Evolutionary conservation across 2,888 invertebrate species (phyloP).

Genomic region (Caenorhabditis sp.): DNA sequence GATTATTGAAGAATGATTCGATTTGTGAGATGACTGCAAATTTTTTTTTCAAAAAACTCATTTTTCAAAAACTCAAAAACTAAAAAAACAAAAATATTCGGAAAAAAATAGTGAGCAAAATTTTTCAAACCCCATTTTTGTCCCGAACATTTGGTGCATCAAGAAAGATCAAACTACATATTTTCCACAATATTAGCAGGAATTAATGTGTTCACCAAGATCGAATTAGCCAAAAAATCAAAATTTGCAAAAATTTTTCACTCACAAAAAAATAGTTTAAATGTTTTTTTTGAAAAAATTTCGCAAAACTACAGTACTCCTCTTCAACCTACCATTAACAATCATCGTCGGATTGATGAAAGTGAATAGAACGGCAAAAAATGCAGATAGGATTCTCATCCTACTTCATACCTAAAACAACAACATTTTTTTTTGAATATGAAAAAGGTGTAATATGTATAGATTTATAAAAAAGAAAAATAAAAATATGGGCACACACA

Average conservation of each 20-base stretch:
- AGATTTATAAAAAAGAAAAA: neutral
- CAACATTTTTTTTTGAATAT: neutral
- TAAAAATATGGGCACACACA: neutral
- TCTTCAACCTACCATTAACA: conserved; percentile 34
- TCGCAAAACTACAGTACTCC: neutral
- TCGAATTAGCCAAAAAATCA: too few species aligned
- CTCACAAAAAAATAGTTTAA: too few species aligned
- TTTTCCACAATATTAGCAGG: too few species aligned
- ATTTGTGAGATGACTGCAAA: conserved; percentile 38
- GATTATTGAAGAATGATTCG: conserved; percentile 31
- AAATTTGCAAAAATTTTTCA: too few species aligned
- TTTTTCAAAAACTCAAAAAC: too few species aligned
- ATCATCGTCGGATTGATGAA: conserved; percentile 60
- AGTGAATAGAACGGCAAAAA: conserved; percentile 57
- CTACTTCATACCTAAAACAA: conserved; percentile 29
- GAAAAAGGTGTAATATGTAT: neutral
- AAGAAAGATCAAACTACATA: too few species aligned
- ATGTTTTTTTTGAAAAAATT: neutral
- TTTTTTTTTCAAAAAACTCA: too few species aligned
- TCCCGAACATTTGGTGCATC: too few species aligned
- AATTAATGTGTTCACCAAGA: too few species aligned
- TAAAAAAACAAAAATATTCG: too few species aligned
- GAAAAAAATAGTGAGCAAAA: too few species aligned
- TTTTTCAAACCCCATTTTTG: too few species aligned
- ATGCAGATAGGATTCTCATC: conserved; percentile 57